These are phyloP conservation scores for Pimpla rufipes DNA, from an alignment of 2,888 invertebrate species.

Conservation along the genomic window DNA sequence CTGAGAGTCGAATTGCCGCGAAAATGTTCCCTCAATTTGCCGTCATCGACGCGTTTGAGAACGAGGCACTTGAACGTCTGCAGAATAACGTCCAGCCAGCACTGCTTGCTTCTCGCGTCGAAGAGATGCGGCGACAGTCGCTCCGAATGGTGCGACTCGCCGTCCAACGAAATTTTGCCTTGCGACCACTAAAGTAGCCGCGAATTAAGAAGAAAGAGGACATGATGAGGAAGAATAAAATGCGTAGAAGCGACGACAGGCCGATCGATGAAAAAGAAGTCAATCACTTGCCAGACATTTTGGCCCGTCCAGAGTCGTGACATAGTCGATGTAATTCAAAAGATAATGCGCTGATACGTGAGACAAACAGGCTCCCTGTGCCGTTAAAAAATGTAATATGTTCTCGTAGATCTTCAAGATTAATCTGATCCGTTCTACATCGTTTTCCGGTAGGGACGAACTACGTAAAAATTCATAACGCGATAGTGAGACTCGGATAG, in stretches of 20 bases:
- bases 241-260: background rate
- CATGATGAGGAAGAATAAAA: background rate
- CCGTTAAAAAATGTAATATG: constrained; percentile 81
- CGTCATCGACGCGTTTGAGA: constrained; percentile 82
- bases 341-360: constrained; percentile 84
- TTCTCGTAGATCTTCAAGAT: constrained; percentile 81
- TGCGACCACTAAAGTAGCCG: constrained; percentile 14
- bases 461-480: constrained; percentile 22
- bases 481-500: background rate
- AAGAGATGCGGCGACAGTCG: constrained; percentile 62
- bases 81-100: constrained; percentile 88
- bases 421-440: constrained; percentile 73
- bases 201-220: background rate
- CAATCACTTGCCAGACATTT: constrained; percentile 25
- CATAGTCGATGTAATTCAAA: constrained; percentile 84
- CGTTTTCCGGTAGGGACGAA: constrained; percentile 71
- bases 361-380: constrained; percentile 82
- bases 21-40: constrained; percentile 1
- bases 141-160: constrained; percentile 7
- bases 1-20: background rate
- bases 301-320: constrained; percentile 59
- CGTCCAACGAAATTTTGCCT: constrained; percentile 12
- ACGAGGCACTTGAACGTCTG: constrained; percentile 88
- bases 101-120: constrained; percentile 82
- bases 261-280: constrained; percentile 10